Base-by-base conservation (phyloP, 53 echinoderm and acorn worm genomes). In the Henricia sp. region DNA sequence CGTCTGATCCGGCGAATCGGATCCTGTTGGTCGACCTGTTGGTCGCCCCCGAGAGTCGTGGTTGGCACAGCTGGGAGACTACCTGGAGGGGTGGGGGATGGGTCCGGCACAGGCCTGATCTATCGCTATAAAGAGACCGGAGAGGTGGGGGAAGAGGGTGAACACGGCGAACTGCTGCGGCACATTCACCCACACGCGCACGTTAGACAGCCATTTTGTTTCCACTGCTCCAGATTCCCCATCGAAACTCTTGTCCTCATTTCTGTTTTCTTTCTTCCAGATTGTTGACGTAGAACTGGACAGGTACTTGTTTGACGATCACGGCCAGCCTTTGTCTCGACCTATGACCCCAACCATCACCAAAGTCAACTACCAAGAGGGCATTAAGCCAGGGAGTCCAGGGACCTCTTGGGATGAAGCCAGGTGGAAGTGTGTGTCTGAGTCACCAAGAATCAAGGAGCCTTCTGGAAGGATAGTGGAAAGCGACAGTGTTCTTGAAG, bases 251-350 rank as follows among this genome's bases (percentile, higher is more conserved):
- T 50, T 54, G 28, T 37, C 3, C 24, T 66, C 52, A 21, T 36
- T 57, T 24, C 14, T 13, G 40, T 40, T 16, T 2, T 56, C 26
- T 25, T 48, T 23, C 53, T 25, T 42, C 4, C 46, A 97, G 99
- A 88, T 97, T 74, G 99, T 97, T 63, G 99, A 97, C 68, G 99
- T 97, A 0, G 99, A 97, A 72, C 83, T 97, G 17, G 99, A 97
- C 48, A 88, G 99, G 16, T 94, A 94, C 76, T 83, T 94, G 44
- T 92, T 88, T 85, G 94, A 91, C 54, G 94, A 97, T 32, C 67
- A 77, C 16, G 93, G 88, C 14, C 84, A 84, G 33, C 88, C 91
- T 33, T 20, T 87, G 32, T 95, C 95, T 0, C 83, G 96, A 83
- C 96, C 96, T 66, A 89, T 93, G 37, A 93, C 96, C 33, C 96